These are phyloP conservation scores for Pyrgus malvae DNA, from an alignment of 2,888 invertebrate genomes.

Conservation along the genomic window DNA sequence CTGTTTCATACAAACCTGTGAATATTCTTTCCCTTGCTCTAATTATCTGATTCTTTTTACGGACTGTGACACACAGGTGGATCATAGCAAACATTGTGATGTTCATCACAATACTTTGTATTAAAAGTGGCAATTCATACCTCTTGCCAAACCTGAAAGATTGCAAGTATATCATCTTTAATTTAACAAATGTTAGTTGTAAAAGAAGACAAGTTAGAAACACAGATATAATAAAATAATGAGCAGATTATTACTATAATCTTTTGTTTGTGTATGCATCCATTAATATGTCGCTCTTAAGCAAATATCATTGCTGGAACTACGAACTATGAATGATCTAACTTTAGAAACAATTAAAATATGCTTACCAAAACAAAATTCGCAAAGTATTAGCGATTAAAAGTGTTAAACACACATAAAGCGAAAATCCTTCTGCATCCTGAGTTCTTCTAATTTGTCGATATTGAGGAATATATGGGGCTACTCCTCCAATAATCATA, in stretches of 20 bases:
- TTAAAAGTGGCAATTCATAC: slow-evolving; percentile 96
- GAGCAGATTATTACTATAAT: neutral
- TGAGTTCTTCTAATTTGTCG: slow-evolving; percentile 94
- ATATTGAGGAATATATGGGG: slow-evolving; percentile 98
- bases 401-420: slow-evolving; percentile 97
- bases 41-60: slow-evolving; percentile 89
- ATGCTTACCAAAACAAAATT: slow-evolving; percentile 97
- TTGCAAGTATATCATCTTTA: neutral
- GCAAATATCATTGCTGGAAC: neutral
- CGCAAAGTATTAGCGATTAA: slow-evolving; percentile 97
- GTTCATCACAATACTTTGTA: slow-evolving; percentile 99
- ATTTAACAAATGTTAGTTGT: too few relatives aligned
- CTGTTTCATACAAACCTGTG: slow-evolving; percentile 84
- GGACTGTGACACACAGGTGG: slow-evolving; percentile 93
- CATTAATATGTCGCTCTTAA: neutral
- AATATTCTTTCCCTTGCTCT: slow-evolving; percentile 90
- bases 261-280: neutral
- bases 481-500: slow-evolving; percentile 97
- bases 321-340: too few relatives aligned
- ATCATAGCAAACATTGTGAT: slow-evolving; percentile 97
- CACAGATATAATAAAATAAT: neutral
- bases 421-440: slow-evolving; percentile 98
- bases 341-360: slow-evolving; percentile 1
- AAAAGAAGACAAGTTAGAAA: too few relatives aligned
- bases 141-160: slow-evolving; percentile 97